Percentiles rank a stretch among this genome's conserved stretches.
Evolutionary conservation across 1,140 invertebrate species (phyloP).

Genomic region (Mya arenaria): DNA sequence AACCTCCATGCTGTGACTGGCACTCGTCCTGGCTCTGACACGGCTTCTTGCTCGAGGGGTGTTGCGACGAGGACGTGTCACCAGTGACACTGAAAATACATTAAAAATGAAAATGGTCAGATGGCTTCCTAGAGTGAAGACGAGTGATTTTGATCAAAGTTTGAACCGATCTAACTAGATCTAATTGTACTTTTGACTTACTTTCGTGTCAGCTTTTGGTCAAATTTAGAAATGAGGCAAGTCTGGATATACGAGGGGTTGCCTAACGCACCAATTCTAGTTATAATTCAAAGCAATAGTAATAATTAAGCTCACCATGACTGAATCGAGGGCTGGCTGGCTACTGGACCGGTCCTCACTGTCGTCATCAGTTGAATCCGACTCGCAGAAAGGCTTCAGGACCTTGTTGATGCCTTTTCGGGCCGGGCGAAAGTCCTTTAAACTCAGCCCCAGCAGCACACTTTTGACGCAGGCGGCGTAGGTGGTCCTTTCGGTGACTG

Average conservation of each 20-base stretch:
- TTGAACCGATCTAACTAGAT: conserved; percentile 39
- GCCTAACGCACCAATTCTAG: conserved; percentile 28
- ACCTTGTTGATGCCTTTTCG: conserved; percentile 31
- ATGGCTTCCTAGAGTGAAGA: conserved; percentile 30
- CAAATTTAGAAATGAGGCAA: conserved; percentile 15
- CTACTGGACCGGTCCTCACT: conserved; percentile 38
- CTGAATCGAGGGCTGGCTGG: conserved; percentile 21
- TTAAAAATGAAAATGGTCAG: conserved; percentile 23
- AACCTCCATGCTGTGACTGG: conserved; percentile 39
- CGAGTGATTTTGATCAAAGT: conserved; percentile 37
- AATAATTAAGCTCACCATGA: conserved; percentile 25
- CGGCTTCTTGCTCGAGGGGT: conserved; percentile 37
- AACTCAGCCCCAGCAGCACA: conserved; percentile 40
- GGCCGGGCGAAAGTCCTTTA: conserved; percentile 24
- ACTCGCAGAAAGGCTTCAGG: conserved; percentile 33
- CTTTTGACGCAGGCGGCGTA: conserved; percentile 36
- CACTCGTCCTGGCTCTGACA: conserved; percentile 35
- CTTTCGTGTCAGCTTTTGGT: conserved; percentile 19
- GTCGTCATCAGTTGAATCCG: conserved; percentile 36
- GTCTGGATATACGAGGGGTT: conserved; percentile 39
- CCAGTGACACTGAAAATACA: conserved; percentile 40
- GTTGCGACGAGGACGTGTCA: conserved; percentile 33
- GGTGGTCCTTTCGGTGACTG: conserved; percentile 46
- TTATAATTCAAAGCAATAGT: conserved; percentile 37
- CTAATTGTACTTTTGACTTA: conserved; percentile 33